phyloP scores from a whole-genome alignment of 2,797 vertebrate genomes.

The Erpetoichthys calabaricus region DNA sequence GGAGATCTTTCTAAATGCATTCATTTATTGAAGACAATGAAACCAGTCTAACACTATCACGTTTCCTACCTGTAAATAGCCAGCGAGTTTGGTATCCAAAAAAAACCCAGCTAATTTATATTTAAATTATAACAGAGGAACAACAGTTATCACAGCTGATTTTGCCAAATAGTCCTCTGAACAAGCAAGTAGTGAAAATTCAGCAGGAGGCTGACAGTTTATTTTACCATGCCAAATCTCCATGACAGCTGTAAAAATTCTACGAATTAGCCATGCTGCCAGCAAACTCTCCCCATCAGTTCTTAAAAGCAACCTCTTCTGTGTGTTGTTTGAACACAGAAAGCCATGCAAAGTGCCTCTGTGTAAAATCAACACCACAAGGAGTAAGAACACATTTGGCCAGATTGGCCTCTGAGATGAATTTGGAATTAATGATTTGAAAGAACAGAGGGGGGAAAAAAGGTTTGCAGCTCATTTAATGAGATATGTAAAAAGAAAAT shows the following conservation, averaged over 20 bases:
- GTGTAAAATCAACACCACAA: too few relatives aligned
- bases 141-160: conserved; percentile 11
- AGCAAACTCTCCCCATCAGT: not conserved
- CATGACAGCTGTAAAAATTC: conserved; percentile 14
- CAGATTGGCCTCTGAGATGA: too few relatives aligned
- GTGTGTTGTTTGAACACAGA: too few relatives aligned
- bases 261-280: conserved; percentile 5
- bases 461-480: too few relatives aligned
- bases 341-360: too few relatives aligned
- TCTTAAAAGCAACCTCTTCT: conserved; percentile 8
- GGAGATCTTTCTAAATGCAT: too few relatives aligned
- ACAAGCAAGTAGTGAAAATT: conserved; percentile 8
- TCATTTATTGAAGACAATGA: too few relatives aligned
- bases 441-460: too few relatives aligned
- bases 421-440: too few relatives aligned
- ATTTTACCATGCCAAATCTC: conserved; percentile 12
- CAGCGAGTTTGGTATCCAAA: conserved; percentile 6
- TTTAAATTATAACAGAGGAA: conserved; percentile 18
- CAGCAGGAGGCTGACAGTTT: conserved; percentile 7
- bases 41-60: too few relatives aligned
- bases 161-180: conserved; percentile 11
- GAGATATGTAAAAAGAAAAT: too few relatives aligned
- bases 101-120: conserved; percentile 26
- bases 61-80: conserved; percentile 1
- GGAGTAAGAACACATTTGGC: too few relatives aligned